Evolutionary conservation across 2,113 vertebrate species (phyloP).

Genomic region (Galemys pyrenaicus): DNA sequence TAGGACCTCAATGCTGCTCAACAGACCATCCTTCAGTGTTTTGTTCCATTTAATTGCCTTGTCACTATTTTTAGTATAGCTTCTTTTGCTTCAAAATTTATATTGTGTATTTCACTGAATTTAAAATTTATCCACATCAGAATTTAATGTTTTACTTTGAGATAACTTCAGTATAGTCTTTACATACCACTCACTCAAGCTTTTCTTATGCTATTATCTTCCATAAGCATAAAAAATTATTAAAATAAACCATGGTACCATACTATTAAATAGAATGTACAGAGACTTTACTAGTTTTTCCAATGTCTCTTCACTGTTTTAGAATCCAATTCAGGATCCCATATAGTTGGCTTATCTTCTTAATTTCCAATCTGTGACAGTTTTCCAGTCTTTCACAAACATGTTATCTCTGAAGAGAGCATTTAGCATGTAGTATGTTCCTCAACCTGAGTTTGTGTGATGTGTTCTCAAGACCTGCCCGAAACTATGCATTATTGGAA

Average conservation of each 20-base stretch:
- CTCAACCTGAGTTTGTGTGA: background rate
- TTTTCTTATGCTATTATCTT: background rate
- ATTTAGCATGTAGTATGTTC: background rate
- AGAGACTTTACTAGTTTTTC: background rate
- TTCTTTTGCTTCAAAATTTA: background rate
- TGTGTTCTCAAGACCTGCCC: background rate
- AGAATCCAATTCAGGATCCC: background rate
- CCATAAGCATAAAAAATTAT: background rate
- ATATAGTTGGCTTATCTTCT: background rate
- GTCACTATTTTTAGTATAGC: background rate
- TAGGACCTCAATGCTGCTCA: background rate
- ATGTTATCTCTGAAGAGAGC: background rate
- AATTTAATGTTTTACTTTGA: slow-evolving; percentile 1
- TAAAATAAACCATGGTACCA: slow-evolving; percentile 2
- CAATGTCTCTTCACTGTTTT: background rate
- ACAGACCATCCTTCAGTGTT: background rate
- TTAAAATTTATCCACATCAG: background rate
- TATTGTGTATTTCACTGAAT: background rate
- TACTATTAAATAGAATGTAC: background rate
- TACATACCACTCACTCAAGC: background rate
- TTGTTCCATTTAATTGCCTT: background rate
- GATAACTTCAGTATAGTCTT: background rate
- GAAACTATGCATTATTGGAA: background rate
- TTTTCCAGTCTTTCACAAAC: background rate
- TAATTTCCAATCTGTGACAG: background rate